Evolutionary conservation across 2,113 vertebrate species (phyloP), one percentile per base, ranked within the genome.

Genomic region (Stegastes partitus): DNA sequence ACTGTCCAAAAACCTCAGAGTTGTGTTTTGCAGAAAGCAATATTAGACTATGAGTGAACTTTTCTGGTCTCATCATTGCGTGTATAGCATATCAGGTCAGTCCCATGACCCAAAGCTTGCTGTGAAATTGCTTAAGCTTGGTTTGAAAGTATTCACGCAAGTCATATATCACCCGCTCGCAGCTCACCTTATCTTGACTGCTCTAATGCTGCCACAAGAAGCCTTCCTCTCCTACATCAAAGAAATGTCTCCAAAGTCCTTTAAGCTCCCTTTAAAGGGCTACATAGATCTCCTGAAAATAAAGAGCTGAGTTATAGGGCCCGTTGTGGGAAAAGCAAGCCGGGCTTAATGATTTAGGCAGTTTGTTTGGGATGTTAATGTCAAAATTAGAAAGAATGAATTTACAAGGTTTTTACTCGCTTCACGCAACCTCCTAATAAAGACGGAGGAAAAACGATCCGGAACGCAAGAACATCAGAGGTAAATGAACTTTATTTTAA

Each of bases 401-500:
- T 25, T 70, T 49, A n/a, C 7, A 69, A 57, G 67, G 11, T 42
- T 58, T 4, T 1, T 49, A 49, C 18, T n/a, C 9, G 18, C 47
- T n/a, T 49, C 19, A 16, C 16, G 39, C 39, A 39, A 9, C 49
- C 31, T 49, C 11, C 45, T 26, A 11, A 68, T 11, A 15, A 23
- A 34, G 31, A 9, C 10, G 12, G 28, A 19, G 56, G 1, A 67
- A 34, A 62, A 22, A 59, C 11, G 22, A 82, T 63, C n/a, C 37
- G 59, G 73, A 21, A 61, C 16, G 18, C 61, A 75, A 64, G 7
- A 77, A 25, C 16, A 22, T 87, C 83, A 72, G 74, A 90, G 88
- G 92, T 92, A 91, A 97, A 95, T 92, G 21, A 93, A 94, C 94
- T 98, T 98, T 98, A 98, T 98, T 97, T 93, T n/a, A 28, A 44